A percentile compares a stretch with the other conserved stretches of the same genome.
phyloP scores from a whole-genome alignment of 2,888 invertebrate genomes.

The Itoplectis maculator region DNA sequence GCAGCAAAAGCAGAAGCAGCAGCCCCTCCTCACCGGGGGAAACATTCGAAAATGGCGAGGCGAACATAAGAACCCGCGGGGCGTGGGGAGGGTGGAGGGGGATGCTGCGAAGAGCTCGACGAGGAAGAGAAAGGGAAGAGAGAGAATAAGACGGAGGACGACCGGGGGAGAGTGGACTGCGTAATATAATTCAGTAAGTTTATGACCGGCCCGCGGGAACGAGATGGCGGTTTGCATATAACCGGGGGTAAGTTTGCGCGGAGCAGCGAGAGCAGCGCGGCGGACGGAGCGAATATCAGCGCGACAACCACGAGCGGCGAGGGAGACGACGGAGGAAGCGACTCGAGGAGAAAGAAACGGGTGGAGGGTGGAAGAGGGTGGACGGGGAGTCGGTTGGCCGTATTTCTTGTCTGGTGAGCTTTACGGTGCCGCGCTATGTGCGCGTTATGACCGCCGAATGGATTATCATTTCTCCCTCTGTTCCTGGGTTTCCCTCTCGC shows the following conservation, averaged over 20 bases:
- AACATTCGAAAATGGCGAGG: slow-evolving; percentile 38
- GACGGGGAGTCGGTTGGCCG: slow-evolving; percentile 79
- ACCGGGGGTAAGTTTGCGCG: slow-evolving; percentile 82
- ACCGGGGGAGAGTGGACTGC: slow-evolving; percentile 76
- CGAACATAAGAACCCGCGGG: slow-evolving; percentile 58
- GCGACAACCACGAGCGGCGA: slow-evolving; percentile 70
- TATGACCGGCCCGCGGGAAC: slow-evolving; percentile 83
- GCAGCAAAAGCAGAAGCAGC: no score
- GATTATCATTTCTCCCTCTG: slow-evolving; percentile 82
- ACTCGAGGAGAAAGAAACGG: slow-evolving; percentile 60
- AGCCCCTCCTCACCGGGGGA: slow-evolving; percentile 14
- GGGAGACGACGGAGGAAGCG: slow-evolving; percentile 59
- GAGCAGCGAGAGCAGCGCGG: slow-evolving; percentile 67
- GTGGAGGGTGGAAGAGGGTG: slow-evolving; percentile 53
- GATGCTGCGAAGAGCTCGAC: no score
- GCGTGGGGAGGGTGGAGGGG: slow-evolving; percentile 21
- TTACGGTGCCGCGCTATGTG: slow-evolving; percentile 79
- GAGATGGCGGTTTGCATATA: slow-evolving; percentile 84
- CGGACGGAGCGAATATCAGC: slow-evolving; percentile 68
- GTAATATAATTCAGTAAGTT: slow-evolving; percentile 84
- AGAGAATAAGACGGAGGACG: slow-evolving; percentile 63
- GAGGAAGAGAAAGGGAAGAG: slow-evolving; percentile 22
- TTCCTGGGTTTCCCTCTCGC: slow-evolving; percentile 55
- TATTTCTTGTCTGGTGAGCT: slow-evolving; percentile 85
- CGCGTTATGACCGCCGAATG: slow-evolving; percentile 83